Percentiles rank a stretch among this genome's conserved stretches.
Evolutionary conservation across 2,797 vertebrate genomes (phyloP).

Genomic region (Anableps anableps): DNA sequence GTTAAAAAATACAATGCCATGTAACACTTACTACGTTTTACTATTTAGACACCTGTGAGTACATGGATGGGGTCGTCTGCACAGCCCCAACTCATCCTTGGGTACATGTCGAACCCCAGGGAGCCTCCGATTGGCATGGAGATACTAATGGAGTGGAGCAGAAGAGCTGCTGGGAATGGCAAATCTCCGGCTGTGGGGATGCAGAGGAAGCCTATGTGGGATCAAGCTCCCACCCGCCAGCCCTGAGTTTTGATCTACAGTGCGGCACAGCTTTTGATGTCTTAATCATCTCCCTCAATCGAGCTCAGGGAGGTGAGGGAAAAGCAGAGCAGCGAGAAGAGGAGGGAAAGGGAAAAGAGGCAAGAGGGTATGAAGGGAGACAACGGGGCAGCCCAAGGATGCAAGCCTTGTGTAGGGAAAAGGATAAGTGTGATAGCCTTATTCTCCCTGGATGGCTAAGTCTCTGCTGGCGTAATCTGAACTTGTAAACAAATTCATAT

Average conservation of each 20-base stretch:
- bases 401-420: constrained; percentile 58
- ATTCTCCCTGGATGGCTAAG: constrained; percentile 59
- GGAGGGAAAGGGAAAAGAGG: constrained; percentile 32
- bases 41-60: constrained; percentile 77
- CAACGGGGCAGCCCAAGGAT: constrained; percentile 65
- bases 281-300: constrained; percentile 82
- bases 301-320: constrained; percentile 73
- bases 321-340: constrained; percentile 14
- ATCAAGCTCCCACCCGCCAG: constrained; percentile 77
- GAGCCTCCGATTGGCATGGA: constrained; percentile 79
- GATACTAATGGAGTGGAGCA: constrained; percentile 80
- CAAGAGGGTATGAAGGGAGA: constrained; percentile 49
- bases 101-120: constrained; percentile 80
- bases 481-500: constrained; percentile 52
- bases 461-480: constrained; percentile 50
- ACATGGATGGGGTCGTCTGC: constrained; percentile 73
- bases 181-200: constrained; percentile 81
- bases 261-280: constrained; percentile 79
- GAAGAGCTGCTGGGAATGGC: constrained; percentile 81
- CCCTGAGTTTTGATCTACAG: constrained; percentile 79
- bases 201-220: constrained; percentile 77
- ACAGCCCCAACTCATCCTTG: constrained; percentile 83
- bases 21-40: constrained; percentile 50
- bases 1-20: constrained; percentile 71
- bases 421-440: constrained; percentile 47